A percentile compares a stretch with the other conserved stretches of the same genome.
phyloP scores from a whole-genome alignment of 2,888 invertebrate genomes.

The Hypomecis atomaria region DNA sequence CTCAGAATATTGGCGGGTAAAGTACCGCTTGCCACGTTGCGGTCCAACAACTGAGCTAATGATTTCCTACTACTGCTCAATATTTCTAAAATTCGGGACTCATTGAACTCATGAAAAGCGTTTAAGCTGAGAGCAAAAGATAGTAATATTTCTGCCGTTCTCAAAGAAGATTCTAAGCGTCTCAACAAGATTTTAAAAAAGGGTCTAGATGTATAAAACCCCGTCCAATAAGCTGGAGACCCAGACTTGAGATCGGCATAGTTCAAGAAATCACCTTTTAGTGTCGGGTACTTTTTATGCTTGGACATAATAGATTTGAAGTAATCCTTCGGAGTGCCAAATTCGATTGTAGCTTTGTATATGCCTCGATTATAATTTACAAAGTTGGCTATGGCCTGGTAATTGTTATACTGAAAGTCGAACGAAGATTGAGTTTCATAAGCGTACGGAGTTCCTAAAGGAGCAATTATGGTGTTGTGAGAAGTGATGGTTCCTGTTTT shows the following conservation, averaged over 20 bases:
- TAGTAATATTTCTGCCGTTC: slow-evolving; percentile 93
- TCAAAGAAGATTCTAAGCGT: slow-evolving; percentile 91
- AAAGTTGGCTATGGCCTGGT: slow-evolving; percentile 93
- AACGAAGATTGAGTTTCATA: slow-evolving; percentile 95
- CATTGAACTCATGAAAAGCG: slow-evolving; percentile 79
- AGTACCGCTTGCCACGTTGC: slow-evolving; percentile 98
- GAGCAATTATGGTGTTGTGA: slow-evolving; percentile 96
- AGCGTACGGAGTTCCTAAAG: slow-evolving; percentile 96
- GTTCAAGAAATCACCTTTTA: slow-evolving; percentile 97
- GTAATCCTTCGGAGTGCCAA: slow-evolving; percentile 96
- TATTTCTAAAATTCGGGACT: slow-evolving; percentile 77
- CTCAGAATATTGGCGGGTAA: slow-evolving; percentile 93
- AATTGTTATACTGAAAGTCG: slow-evolving; percentile 97
- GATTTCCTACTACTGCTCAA: slow-evolving; percentile 87
- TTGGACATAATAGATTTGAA: slow-evolving; percentile 89
- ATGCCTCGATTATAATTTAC: slow-evolving; percentile 90
- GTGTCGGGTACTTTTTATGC: slow-evolving; percentile 85
- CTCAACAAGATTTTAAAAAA: slow-evolving; percentile 92
- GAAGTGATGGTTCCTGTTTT: slow-evolving; percentile 94
- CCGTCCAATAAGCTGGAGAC: slow-evolving; percentile 97
- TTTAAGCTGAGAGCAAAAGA: slow-evolving; percentile 90
- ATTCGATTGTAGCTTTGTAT: slow-evolving; percentile 89
- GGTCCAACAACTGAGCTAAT: slow-evolving; percentile 96
- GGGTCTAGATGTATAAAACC: slow-evolving; percentile 95
- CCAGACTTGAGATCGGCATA: slow-evolving; percentile 96